Base-by-base conservation (phyloP, 2,113 vertebrate species). In the Coptodon bakossiorum region DNA sequence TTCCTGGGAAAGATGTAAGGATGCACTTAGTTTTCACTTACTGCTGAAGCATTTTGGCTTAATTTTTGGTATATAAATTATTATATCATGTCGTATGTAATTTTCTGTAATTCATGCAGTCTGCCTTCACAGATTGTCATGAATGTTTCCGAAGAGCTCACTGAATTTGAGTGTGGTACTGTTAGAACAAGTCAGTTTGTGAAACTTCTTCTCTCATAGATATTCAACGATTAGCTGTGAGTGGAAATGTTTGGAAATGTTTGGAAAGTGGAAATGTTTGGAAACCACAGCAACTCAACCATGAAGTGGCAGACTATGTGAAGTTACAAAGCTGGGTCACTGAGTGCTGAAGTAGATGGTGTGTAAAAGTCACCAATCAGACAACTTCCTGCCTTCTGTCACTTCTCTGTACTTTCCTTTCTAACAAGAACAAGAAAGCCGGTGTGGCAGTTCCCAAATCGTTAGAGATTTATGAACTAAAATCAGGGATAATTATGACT, bases 281-380 rank as follows among this genome's bases (percentile, higher is more conserved):
- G 16, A 31, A 63, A 34, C 24, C 24, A 31, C 27, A 61, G 57
- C 27, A 17, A 31, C 14, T 61, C 8, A 31, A 31, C 14, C 57
- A 61, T 68, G 1, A 66, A 66, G 61, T 38, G 31, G 31, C 31
- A 66, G 34, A 66, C 31, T n/a, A 0, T 1, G 19, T 38, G 4
- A 38, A 38, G 61, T 38, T 38, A 8, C 61, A 68, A 22, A 38
- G 34, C 61, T 38, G 22, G 11, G 54, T 2, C 38, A 40, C 38
- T 40, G 38, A 5, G 38, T 40, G 38, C 54, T 27, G 61, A 68
- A 22, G 19, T 38, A 68, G 34, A 66, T 66, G 56, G 4, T 59
- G 56, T 9, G 17, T 38, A 66, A 66, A 66, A n/a, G 17, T 0
- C 61, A 66, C 19, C 0, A 38, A 66, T 16, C 0, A 29, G 6